These are phyloP conservation scores for Leptonema lineaticorne DNA, from an alignment of 1,140 invertebrate genomes.

Conservation along the genomic window DNA sequence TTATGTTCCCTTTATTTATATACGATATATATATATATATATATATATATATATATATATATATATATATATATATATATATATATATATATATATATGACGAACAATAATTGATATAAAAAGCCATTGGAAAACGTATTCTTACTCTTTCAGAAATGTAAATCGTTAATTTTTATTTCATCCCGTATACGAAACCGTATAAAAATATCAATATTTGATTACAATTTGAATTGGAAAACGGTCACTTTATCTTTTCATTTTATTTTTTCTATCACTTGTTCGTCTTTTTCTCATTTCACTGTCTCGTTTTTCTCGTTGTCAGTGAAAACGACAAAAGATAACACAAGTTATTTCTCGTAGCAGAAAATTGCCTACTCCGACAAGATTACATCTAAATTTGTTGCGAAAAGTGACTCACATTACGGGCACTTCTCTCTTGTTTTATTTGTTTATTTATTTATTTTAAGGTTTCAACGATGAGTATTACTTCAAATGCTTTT, in stretches of 20 bases:
- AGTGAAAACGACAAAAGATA: conserved; percentile 12
- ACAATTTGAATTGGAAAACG: no score
- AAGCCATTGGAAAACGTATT: background rate
- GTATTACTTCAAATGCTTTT: background rate
- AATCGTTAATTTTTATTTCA: background rate
- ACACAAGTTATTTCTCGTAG: conserved; percentile 19
- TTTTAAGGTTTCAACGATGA: conserved; percentile 15
- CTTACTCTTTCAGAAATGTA: background rate
- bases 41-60: background rate
- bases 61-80: background rate
- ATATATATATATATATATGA: background rate
- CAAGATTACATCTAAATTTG: conserved; percentile 30
- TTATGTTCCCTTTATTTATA: background rate
- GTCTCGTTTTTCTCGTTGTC: background rate
- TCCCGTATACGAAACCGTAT: background rate
- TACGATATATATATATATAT: background rate
- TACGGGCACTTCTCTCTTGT: conserved; percentile 13
- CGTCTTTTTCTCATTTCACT: background rate
- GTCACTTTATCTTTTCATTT: no score
- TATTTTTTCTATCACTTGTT: no score
- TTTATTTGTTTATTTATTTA: conserved; percentile 17
- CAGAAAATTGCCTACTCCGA: conserved; percentile 19
- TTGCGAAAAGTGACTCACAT: conserved; percentile 28
- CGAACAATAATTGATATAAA: no score
- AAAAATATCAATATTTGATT: no score